phyloP scores from a whole-genome alignment of 2,113 vertebrate genomes.

The Phasianus colchicus region DNA sequence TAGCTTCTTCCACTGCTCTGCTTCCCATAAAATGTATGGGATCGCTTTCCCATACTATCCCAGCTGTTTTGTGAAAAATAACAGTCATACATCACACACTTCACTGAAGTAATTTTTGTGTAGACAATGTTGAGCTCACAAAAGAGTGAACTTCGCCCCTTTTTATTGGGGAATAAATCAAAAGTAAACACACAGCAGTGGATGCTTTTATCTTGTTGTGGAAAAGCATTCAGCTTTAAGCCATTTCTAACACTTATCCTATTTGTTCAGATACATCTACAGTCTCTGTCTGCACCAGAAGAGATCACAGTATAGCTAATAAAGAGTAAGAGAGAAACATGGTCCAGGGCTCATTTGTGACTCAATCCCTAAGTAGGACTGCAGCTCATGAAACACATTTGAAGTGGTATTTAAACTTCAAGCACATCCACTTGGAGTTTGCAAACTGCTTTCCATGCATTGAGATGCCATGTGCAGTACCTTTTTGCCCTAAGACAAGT shows the following conservation, averaged over 20 bases:
- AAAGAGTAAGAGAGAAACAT: not conserved
- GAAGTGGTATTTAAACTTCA: not conserved
- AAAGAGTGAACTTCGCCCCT: not conserved
- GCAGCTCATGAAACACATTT: not conserved
- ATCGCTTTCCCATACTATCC: not conserved
- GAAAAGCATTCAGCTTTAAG: not conserved
- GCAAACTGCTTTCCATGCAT: not conserved
- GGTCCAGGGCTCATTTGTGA: not conserved
- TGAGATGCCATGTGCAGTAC: not conserved
- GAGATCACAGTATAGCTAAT: not conserved
- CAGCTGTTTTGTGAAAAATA: not conserved
- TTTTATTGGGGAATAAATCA: slow-evolving; percentile 39
- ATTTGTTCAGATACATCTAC: not conserved
- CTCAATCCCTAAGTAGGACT: not conserved
- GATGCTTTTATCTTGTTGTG: not conserved
- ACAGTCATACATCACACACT: not conserved
- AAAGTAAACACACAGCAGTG: not conserved
- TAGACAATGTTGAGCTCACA: not conserved
- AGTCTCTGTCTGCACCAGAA: not conserved
- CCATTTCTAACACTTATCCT: slow-evolving; percentile 10
- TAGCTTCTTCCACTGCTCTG: not conserved
- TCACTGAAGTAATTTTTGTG: not conserved
- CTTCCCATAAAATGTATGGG: not conserved
- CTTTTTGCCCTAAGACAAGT: not conserved
- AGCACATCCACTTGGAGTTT: not conserved